Percentiles rank a stretch among this genome's conserved stretches.
Evolutionary conservation across 2,113 vertebrate genomes (phyloP).

Genomic region (Chaetura pelagica): DNA sequence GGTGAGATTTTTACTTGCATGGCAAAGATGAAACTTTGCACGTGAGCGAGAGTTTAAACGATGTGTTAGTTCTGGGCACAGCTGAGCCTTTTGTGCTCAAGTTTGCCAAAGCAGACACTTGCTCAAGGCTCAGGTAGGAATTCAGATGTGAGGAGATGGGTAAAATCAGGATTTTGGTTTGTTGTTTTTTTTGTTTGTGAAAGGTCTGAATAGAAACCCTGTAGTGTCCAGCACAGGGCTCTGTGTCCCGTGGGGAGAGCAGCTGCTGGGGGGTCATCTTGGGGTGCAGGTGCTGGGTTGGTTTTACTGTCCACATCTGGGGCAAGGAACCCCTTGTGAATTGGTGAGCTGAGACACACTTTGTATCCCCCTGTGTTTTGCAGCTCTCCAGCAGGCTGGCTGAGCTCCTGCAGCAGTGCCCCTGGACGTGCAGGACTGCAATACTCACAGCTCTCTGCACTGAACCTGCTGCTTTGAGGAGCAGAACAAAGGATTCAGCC

Average conservation of each 20-base stretch:
- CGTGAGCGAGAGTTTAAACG: not conserved
- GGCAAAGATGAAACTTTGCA: not conserved
- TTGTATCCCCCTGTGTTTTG: rapidly evolving
- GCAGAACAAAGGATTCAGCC: not conserved
- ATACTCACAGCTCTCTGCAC: not conserved
- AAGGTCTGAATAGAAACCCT: rapidly evolving
- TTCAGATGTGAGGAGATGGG: not conserved
- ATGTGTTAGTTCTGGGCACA: not conserved
- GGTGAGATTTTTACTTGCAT: not conserved
- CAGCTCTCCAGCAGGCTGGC: rapidly evolving
- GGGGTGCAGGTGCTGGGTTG: rapidly evolving
- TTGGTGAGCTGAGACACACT: rapidly evolving
- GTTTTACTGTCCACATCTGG: not conserved
- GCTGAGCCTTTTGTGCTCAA: not conserved
- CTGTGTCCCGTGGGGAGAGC: not conserved
- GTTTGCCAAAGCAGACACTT: not conserved
- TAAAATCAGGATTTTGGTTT: not conserved
- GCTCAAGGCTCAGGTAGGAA: not conserved
- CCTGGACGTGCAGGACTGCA: not conserved
- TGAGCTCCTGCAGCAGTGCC: not conserved
- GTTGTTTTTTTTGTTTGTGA: not conserved
- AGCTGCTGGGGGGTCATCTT: rapidly evolving
- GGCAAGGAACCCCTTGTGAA: rapidly evolving
- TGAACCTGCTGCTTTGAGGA: not conserved
- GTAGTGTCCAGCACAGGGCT: rapidly evolving